Evolutionary conservation across 2,888 invertebrate genomes (phyloP), one percentile per base, ranked within the genome.

Genomic region (Lasioglossum villosulum): DNA sequence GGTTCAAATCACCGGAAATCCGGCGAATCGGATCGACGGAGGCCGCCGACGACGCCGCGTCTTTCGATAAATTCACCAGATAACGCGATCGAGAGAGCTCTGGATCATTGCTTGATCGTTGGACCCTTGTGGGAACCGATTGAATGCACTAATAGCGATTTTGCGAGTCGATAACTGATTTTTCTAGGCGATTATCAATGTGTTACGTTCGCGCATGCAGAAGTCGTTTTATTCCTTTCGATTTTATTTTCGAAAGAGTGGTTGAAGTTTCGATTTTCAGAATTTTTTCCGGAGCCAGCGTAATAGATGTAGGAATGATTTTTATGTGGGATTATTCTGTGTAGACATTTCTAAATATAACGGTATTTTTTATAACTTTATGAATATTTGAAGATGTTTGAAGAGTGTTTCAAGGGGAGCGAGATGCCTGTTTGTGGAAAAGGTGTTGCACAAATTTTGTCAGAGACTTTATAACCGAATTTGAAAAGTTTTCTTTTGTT

Each of bases 1-100:
- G 77, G 73, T 75, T 72, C 75, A 86, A 89, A 88, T 88, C 56
- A 73, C 77, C 88, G 90, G 88, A 90, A 80, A 72, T 86, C 82
- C 88, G 82, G 79, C 48, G 66, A 84, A 79, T 70, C 59, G 42
- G 66, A 75, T 78, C 79, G 79, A 23, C 30, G 74, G 76, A 66
- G 74, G n/a, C 42, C 75, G 66, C 19, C 5, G 59, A 27, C n/a
- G 59, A 59, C n/a, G 34, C 66, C 34, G 42, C 27, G 73, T 48
- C 72, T 79, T 73, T 45, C 39, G 71, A 59, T 81, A 45, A 27
- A 30, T 2, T 16, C 27, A 16, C 5, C 59, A 48, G 59, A 63
- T 63, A 63, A 27, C 16, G 71, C 75, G 63, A 71, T 83, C 66
- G 72, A 34, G 19, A 23, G 23, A 52, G 52, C 23, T 52, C 59